Evolutionary conservation across 1,140 invertebrate species (phyloP).

Genomic region (Cherax destructor): DNA sequence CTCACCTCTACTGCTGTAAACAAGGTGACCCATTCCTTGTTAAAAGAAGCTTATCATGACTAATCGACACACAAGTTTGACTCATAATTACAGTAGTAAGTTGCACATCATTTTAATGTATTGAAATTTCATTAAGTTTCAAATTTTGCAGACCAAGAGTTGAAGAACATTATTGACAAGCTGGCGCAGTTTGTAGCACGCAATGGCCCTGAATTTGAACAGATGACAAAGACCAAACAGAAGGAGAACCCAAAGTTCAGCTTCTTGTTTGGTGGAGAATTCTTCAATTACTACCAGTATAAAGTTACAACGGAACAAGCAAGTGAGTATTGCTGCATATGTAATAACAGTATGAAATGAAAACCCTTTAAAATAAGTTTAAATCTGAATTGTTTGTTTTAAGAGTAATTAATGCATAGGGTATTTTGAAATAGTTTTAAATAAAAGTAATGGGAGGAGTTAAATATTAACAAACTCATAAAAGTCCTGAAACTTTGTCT

Average conservation of each 20-base stretch:
- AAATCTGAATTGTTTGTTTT: too few relatives aligned
- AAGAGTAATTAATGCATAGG: too few relatives aligned
- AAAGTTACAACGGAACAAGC: constrained; percentile 94
- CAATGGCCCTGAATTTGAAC: constrained; percentile 98
- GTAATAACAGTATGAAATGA: background rate
- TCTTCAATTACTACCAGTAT: constrained; percentile 97
- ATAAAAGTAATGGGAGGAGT: too few relatives aligned
- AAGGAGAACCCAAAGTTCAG: constrained; percentile 97
- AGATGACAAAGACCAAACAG: constrained; percentile 98
- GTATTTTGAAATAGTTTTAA: too few relatives aligned
- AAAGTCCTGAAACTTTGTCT: too few relatives aligned
- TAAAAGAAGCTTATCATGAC: too few relatives aligned
- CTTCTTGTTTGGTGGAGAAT: constrained; percentile 97
- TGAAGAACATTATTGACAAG: constrained; percentile 98
- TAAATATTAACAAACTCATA: too few relatives aligned
- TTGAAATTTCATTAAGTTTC: background rate
- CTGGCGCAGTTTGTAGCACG: constrained; percentile 98
- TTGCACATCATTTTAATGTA: background rate
- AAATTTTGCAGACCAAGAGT: constrained; percentile 85
- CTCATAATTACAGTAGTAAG: background rate
- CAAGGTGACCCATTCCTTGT: too few relatives aligned
- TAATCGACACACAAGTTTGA: too few relatives aligned
- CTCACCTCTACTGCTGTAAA: too few relatives aligned
- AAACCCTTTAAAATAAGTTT: background rate
- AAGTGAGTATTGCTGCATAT: constrained; percentile 79